These are phyloP conservation scores for Amphiprion clarkii DNA, from an alignment of 2,797 vertebrate genomes.

Conservation along the genomic window DNA sequence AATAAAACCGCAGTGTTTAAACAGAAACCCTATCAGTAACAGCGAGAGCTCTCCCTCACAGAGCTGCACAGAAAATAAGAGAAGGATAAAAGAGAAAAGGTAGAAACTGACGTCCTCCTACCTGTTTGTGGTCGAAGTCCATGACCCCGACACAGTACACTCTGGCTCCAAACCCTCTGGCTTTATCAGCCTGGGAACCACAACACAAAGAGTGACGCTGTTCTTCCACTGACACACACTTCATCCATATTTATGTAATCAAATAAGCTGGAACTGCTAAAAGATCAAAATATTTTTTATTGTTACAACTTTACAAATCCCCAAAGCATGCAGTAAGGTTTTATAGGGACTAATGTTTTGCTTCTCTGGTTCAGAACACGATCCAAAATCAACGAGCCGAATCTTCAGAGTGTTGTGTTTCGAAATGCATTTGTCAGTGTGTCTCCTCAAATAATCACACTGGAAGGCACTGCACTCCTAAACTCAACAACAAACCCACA, in stretches of 20 bases:
- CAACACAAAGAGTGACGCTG: constrained; percentile 5
- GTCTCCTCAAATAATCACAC: not conserved
- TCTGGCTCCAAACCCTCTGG: constrained; percentile 90
- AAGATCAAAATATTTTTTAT: not conserved
- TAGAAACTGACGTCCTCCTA: constrained; percentile 58
- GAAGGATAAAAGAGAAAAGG: constrained; percentile 3
- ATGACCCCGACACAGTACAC: constrained; percentile 97
- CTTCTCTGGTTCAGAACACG: not conserved
- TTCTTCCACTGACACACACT: not conserved
- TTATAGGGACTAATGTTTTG: not conserved
- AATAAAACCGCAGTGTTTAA: constrained; percentile 52
- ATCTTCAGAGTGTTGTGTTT: not conserved
- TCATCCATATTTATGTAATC: not conserved
- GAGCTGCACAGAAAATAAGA: not conserved
- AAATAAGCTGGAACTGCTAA: not conserved
- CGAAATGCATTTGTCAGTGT: not conserved
- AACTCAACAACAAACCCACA: not conserved
- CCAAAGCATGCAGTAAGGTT: not conserved
- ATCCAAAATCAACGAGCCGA: constrained; percentile 6
- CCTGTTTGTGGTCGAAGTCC: constrained; percentile 94
- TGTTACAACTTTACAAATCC: not conserved
- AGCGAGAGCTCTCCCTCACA: constrained; percentile 33
- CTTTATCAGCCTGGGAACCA: constrained; percentile 86
- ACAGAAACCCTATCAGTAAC: constrained; percentile 42
- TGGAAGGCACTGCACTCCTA: not conserved